Conservation (phyloP, 2,113 vertebrate genomes). For the Ameiurus melas region DNA sequence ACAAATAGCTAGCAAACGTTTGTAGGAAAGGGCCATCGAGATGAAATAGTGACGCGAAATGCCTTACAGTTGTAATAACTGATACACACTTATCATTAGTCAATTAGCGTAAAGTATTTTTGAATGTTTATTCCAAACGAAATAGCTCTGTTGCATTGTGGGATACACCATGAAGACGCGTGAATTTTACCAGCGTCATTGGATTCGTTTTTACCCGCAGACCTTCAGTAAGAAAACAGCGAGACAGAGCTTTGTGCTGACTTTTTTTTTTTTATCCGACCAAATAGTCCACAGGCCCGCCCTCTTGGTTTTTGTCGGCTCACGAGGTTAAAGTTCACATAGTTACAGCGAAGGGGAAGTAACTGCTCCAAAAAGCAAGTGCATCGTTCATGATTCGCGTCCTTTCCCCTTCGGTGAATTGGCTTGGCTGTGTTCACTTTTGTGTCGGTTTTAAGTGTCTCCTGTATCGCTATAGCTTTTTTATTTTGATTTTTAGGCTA, state of each 20-base stretch:
- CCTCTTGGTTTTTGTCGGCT: neutral
- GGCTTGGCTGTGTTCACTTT: neutral
- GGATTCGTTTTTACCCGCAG: too few relatives aligned
- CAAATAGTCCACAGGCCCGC: neutral
- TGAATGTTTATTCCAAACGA: neutral
- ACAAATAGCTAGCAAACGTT: neutral
- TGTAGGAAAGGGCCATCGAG: neutral
- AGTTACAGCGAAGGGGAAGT: neutral
- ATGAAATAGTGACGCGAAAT: neutral
- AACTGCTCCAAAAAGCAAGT: neutral
- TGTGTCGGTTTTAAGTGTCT: neutral
- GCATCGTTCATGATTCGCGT: neutral
- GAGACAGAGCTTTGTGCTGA: too few relatives aligned
- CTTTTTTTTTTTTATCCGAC: neutral
- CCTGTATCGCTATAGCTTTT: neutral
- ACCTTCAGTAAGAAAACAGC: too few relatives aligned
- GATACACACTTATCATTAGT: neutral
- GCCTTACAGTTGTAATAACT: neutral
- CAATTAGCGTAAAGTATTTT: slow-evolving; percentile 21
- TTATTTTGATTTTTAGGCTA: too few relatives aligned
- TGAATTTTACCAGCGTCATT: too few relatives aligned
- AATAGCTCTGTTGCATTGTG: neutral
- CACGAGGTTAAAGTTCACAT: neutral
- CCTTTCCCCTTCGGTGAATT: neutral
- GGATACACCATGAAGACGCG: neutral